Conservation (phyloP, 2,888 invertebrate species). For the Cactoblastis cactorum region DNA sequence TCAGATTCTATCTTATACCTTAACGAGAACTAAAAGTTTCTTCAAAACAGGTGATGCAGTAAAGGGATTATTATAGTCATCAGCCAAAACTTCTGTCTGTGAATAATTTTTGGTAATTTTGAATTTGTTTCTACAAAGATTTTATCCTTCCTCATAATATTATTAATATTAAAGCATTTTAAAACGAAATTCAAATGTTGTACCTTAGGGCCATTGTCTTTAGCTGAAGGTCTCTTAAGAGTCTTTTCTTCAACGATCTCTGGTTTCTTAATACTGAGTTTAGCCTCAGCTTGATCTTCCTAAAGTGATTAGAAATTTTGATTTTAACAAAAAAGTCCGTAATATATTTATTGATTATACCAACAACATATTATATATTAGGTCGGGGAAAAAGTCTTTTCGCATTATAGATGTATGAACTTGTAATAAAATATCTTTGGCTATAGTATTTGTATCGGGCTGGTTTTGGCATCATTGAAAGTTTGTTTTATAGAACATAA, state of each 20-base stretch:
- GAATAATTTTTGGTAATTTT: conserved; percentile 35
- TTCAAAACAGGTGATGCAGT: conserved; percentile 42
- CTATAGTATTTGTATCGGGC: too few species aligned
- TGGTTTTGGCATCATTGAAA: too few species aligned
- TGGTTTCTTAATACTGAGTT: conserved; percentile 69
- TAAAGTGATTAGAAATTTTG: conserved; percentile 29
- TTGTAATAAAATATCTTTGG: too few species aligned
- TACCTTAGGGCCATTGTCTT: conserved; percentile 59
- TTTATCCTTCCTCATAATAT: background rate
- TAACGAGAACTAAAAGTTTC: conserved; percentile 52
- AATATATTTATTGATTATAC: too few species aligned
- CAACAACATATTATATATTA: too few species aligned
- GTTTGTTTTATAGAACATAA: too few species aligned
- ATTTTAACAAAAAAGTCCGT: background rate
- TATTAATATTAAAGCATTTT: conserved; percentile 5
- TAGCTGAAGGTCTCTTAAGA: conserved; percentile 61
- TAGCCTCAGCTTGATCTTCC: conserved; percentile 69
- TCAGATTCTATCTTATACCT: conserved; percentile 34
- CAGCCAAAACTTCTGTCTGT: conserved; percentile 46
- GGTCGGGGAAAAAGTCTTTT: too few species aligned
- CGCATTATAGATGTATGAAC: too few species aligned
- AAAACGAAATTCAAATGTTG: conserved; percentile 14
- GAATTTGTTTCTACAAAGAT: background rate
- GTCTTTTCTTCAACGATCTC: conserved; percentile 70
- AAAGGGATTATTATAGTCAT: conserved; percentile 37